These are phyloP conservation scores for Andrena hattorfiana DNA, from an alignment of 2,888 invertebrate species.

Conservation along the genomic window DNA sequence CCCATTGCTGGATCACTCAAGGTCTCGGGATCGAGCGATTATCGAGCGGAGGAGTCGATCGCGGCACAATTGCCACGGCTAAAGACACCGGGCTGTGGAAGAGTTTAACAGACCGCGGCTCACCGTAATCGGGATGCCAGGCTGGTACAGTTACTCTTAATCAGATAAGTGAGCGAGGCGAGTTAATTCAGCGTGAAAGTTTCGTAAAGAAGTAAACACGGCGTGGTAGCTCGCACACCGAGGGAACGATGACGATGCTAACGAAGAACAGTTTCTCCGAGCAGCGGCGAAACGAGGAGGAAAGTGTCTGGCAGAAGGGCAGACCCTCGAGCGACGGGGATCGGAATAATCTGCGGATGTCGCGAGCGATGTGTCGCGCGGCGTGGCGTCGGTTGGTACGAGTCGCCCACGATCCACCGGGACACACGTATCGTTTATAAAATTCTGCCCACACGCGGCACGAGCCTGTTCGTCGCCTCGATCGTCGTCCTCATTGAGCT, in stretches of 20 bases:
- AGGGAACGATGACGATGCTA: too few species aligned
- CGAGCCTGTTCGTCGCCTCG: slow-evolving; percentile 69
- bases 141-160: too few species aligned
- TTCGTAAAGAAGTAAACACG: too few species aligned
- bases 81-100: neutral
- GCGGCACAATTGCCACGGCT: neutral
- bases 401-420: slow-evolving; percentile 61
- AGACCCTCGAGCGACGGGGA: slow-evolving; percentile 9
- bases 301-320: neutral
- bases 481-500: slow-evolving; percentile 68
- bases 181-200: too few species aligned
- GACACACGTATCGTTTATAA: slow-evolving; percentile 64
- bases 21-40: slow-evolving; percentile 43
- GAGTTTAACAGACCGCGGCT: too few species aligned
- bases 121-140: too few species aligned
- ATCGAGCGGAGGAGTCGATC: neutral
- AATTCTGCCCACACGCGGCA: slow-evolving; percentile 73
- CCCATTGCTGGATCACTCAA: slow-evolving; percentile 49
- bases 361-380: slow-evolving; percentile 45
- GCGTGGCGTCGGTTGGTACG: slow-evolving; percentile 51
- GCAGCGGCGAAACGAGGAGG: neutral
- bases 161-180: too few species aligned
- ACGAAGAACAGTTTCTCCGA: neutral
- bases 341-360: slow-evolving; percentile 57
- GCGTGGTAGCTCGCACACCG: too few species aligned